These are phyloP conservation scores for Drosophila tropicalis DNA, from an alignment of 1,140 invertebrate species.

Conservation along the genomic window DNA sequence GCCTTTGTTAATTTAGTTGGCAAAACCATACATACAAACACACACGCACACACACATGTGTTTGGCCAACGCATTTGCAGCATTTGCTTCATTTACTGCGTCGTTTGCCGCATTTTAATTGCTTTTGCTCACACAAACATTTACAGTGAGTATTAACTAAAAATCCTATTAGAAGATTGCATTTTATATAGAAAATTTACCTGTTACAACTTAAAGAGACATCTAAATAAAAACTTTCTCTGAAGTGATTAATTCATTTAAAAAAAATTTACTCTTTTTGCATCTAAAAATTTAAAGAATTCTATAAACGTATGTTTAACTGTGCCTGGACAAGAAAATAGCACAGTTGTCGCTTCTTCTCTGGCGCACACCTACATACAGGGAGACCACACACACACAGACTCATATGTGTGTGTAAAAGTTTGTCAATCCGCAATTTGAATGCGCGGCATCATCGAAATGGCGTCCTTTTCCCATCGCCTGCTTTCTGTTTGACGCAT, in stretches of 20 bases:
- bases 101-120: slow-evolving; percentile 81
- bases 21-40: slow-evolving; percentile 49
- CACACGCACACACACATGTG: slow-evolving; percentile 47
- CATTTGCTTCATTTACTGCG: slow-evolving; percentile 82
- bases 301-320: background rate
- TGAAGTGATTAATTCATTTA: background rate
- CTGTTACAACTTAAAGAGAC: background rate
- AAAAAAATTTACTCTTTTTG: background rate
- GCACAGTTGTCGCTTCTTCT: slow-evolving; percentile 8
- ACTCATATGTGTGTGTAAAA: slow-evolving; percentile 39
- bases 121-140: slow-evolving; percentile 67
- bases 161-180: background rate
- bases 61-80: slow-evolving; percentile 75
- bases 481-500: slow-evolving; percentile 63
- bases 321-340: slow-evolving; percentile 28
- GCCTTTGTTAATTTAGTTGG: slow-evolving; percentile 76
- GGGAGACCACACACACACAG: background rate
- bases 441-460: slow-evolving; percentile 72
- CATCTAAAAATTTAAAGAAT: too few relatives aligned
- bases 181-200: background rate
- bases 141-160: slow-evolving; percentile 26
- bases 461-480: slow-evolving; percentile 56
- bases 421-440: slow-evolving; percentile 79
- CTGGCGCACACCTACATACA: slow-evolving; percentile 17
- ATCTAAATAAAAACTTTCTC: too few relatives aligned